Conservation (phyloP, 2,113 vertebrate species). For the Paradisaea rubra region DNA sequence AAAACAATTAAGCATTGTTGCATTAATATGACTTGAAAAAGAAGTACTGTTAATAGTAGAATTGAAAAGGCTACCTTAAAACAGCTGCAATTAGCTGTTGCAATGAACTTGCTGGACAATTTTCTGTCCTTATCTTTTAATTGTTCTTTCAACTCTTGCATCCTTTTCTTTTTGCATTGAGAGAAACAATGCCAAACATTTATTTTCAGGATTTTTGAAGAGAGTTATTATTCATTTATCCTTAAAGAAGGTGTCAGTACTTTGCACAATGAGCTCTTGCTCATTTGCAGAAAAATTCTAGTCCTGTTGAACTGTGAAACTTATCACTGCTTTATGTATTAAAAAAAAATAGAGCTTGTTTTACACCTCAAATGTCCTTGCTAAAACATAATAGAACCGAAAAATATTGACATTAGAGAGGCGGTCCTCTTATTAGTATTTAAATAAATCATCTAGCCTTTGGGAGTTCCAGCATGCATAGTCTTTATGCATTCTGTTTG, state of each 20-base stretch:
- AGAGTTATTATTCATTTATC: neutral
- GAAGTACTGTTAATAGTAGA: neutral
- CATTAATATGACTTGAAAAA: neutral
- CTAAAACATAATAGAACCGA: neutral
- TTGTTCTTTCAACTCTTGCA: conserved; percentile 6
- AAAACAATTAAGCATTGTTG: neutral
- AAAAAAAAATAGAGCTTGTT: neutral
- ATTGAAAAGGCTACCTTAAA: neutral
- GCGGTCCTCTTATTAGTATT: neutral
- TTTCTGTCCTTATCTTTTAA: conserved; percentile 27
- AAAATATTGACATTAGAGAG: neutral
- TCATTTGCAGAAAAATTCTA: neutral
- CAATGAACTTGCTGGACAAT: neutral
- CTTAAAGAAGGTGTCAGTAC: neutral
- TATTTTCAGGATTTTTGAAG: conserved; percentile 15
- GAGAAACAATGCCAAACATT: conserved; percentile 30
- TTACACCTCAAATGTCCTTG: neutral
- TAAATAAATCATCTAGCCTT: neutral
- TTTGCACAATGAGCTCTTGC: neutral
- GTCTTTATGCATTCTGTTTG: neutral
- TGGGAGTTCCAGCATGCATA: neutral
- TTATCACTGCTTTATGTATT: neutral
- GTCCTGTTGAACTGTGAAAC: neutral
- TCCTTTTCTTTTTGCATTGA: neutral
- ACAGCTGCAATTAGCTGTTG: neutral